phyloP scores from a whole-genome alignment of 2,797 vertebrate species.

The Halcyon smyrnensis region DNA sequence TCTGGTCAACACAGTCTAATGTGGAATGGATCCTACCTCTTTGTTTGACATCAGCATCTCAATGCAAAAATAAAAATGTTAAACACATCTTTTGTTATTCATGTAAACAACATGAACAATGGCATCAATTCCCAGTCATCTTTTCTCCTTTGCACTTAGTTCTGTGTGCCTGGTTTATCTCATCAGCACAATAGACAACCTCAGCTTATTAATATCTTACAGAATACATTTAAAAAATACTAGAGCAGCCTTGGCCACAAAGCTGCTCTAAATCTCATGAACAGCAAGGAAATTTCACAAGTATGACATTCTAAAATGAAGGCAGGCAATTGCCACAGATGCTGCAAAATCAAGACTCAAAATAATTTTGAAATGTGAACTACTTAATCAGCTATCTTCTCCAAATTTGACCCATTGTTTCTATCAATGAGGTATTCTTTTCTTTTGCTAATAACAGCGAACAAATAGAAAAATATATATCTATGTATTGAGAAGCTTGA shows the following conservation, averaged over 20 bases:
- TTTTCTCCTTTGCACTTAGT: background rate
- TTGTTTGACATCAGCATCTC: background rate
- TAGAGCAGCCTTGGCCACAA: background rate
- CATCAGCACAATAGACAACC: background rate
- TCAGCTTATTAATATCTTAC: background rate
- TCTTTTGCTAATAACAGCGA: background rate
- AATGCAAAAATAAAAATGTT: background rate
- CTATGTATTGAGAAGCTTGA: background rate
- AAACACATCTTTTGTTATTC: background rate
- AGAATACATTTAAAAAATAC: background rate
- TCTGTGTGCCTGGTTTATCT: background rate
- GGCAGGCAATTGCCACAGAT: background rate
- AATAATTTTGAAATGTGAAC: background rate
- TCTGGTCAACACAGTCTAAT: background rate
- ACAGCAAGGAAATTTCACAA: background rate
- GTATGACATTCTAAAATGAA: background rate
- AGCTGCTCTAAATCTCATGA: background rate
- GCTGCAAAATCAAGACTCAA: background rate
- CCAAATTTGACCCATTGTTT: background rate
- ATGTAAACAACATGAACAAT: background rate
- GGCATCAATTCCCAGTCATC: background rate
- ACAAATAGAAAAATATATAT: background rate
- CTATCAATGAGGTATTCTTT: background rate
- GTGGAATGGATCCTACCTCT: background rate
- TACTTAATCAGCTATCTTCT: background rate